Evolutionary conservation across 2,888 invertebrate genomes (phyloP), one percentile per base, ranked within the genome.

Genomic region (Yponomeuta evonymella): DNA sequence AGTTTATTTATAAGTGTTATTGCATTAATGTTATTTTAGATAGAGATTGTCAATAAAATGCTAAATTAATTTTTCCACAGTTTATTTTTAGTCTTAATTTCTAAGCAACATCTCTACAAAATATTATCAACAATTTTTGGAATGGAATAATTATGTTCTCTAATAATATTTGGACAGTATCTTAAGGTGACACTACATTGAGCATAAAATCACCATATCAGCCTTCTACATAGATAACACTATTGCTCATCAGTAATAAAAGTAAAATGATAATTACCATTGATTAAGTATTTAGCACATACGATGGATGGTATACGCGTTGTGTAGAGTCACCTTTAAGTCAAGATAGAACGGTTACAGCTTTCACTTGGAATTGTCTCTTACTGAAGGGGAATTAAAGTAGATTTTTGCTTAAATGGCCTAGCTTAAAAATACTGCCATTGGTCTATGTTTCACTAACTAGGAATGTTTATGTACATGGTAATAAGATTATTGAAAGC

Each of bases 61-160:
- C 2, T 2, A 58, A 12, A 11, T 48, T 68, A 2, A 48, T 33
- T 68, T 4, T 48, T 68, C 48, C 51, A 36, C 36, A n/a, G 36
- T 86, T 85, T 88, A 85, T 82, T 58, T 87, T 90, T 90, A 90
- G 89, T 90, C 90, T 90, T 89, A 90, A 84, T 78, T 84, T 84
- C 87, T 89, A 89, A 83, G 84, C 84, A 86, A 81, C 80, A 79
- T 82, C 88, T 84, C 84, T 65, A 65, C 68, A 82, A 86, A 85
- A 85, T 58, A 15, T 83, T 85, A 85, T 83, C 80, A 84, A 86
- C 83, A 81, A 78, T 79, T 58, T 58, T 58, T 82, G 80, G 80
- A 82, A 82, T 81, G 78, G 43, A 43, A 58, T 15, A 12, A 9
- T 6, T 2, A 6, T 6, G 3, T 12, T 15, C 51, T 12, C 23